These are phyloP conservation scores for Ecdyonurus torrentis DNA, from an alignment of 2,888 invertebrate species.

Conservation along the genomic window DNA sequence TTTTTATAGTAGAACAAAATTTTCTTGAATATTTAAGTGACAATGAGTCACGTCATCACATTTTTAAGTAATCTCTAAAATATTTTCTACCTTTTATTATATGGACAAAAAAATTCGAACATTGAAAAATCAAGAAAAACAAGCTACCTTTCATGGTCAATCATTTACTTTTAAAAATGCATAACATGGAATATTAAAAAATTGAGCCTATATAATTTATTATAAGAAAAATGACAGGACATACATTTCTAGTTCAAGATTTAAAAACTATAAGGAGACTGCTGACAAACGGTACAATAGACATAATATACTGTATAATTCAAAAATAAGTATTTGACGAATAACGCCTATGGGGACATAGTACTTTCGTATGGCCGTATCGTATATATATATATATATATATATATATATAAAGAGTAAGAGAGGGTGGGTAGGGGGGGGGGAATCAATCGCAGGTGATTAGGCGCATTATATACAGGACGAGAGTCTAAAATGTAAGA, in stretches of 20 bases:
- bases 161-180: background rate
- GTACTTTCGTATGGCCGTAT: no score
- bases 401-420: no score
- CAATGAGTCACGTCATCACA: no score
- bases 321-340: background rate
- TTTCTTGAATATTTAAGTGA: no score
- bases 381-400: no score
- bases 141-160: background rate
- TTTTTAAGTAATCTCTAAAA: no score
- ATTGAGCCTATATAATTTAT: background rate
- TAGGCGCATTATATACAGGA: constrained; percentile 2
- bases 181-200: background rate
- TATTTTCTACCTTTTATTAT: no score
- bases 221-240: background rate
- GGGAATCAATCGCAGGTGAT: constrained; percentile 1
- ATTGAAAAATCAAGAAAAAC: background rate
- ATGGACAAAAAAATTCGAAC: no score
- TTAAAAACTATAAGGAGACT: background rate
- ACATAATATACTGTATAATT: background rate
- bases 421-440: background rate
- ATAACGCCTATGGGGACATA: no score
- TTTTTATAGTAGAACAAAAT: no score
- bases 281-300: background rate
- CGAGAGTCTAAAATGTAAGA: background rate
- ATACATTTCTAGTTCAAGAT: background rate